These are phyloP conservation scores for Amphipoea lucens DNA, from an alignment of 2,888 invertebrate genomes.

Conservation along the genomic window DNA sequence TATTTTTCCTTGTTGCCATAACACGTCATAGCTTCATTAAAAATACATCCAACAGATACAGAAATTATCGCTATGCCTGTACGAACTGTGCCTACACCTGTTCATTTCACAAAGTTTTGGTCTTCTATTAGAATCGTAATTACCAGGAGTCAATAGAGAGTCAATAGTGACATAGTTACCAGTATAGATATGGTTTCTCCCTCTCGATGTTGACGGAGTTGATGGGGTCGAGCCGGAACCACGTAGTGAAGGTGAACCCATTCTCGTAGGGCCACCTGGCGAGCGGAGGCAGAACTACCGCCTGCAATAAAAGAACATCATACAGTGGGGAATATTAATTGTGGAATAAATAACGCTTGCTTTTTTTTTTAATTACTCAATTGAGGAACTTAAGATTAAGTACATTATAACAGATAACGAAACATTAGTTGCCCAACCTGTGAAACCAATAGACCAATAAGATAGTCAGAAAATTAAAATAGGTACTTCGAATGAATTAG, in stretches of 20 bases:
- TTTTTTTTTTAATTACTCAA: neutral
- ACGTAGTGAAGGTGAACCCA: slow-evolving; percentile 99
- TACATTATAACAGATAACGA: neutral
- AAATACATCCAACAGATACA: neutral
- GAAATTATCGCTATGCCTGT: neutral
- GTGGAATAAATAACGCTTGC: neutral
- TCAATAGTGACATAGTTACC: slow-evolving; percentile 90
- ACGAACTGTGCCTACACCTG: neutral
- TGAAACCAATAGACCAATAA: neutral
- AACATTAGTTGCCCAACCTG: neutral
- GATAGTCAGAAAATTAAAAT: neutral
- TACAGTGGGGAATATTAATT: slow-evolving; percentile 1
- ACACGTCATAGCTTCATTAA: neutral
- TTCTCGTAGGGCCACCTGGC: slow-evolving; percentile 99
- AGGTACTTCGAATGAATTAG: neutral
- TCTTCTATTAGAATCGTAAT: neutral
- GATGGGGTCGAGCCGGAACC: slow-evolving; percentile 99
- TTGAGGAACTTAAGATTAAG: no score
- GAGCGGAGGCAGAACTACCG: slow-evolving; percentile 98
- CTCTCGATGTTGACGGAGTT: slow-evolving; percentile 99
- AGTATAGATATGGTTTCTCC: slow-evolving; percentile 99
- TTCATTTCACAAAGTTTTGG: neutral
- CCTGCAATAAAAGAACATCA: slow-evolving; percentile 91
- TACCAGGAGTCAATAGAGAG: neutral
- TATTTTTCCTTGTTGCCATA: neutral